Evolutionary conservation across 1,140 invertebrate species (phyloP), one percentile per base, ranked within the genome.

Genomic region (Dryas iulia): DNA sequence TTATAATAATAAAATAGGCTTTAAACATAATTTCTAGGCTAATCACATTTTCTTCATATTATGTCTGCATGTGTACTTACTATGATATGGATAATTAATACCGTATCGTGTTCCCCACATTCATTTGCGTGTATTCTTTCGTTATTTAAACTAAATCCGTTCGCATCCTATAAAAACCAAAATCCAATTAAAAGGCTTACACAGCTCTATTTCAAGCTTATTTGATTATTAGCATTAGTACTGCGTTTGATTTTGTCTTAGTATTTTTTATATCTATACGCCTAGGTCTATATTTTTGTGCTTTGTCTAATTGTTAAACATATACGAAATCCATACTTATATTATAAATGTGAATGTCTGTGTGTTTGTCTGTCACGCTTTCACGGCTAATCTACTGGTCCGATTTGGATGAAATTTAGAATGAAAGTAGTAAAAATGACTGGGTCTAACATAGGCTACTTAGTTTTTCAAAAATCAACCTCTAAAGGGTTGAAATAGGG

Each of bases 121-220:
- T 28, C 59, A 53, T 52, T 52, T 53, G 59, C 59, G 59, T 62
- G 59, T 26, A 5, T 33, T 26, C 24, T 21, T 24, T 39, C n/a
- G 35, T 53, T 52, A 62, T 30, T 52, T 39, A 53, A 52, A 14
- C 26, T 53, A 28, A 53, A 52, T 62, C 35, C 10, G 59, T 39
- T 53, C 28, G 25, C 35, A 53, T 53, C 39, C 59, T 52, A 62
- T 62, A 62, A 52, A 62, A 62, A 23, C 21, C 6, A 33, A 47
- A 33, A 62, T 62, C 59, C 59, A 30, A 62, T 62, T 62, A 62
- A 28, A 39, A 21, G 39, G 25, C 5, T 47, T 53, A 62, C 59
- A 24, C 12, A 28, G 59, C 7, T 47, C 39, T 47, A 3, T 47
- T 47, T 47, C 39, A 47, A 47, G 39, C 39, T 47, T 47, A 47